Percentiles rank a stretch among this genome's conserved stretches.
Conservation (phyloP, 1,140 invertebrate species). For the Nilaparvata lugens region DNA sequence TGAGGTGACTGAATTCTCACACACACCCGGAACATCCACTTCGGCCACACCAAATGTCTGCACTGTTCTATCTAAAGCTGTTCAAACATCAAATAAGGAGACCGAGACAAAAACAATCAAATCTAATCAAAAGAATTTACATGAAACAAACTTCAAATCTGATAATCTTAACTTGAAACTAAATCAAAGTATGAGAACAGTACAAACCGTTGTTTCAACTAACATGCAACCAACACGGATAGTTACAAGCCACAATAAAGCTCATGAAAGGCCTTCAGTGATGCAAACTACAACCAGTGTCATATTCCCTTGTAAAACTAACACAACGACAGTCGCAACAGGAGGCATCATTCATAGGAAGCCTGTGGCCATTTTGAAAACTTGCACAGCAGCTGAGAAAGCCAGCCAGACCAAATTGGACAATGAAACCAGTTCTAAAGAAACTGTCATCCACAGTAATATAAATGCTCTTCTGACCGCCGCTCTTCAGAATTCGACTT, state of each 20-base stretch:
- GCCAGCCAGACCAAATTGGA: conserved; percentile 12
- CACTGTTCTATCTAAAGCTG: conserved; percentile 14
- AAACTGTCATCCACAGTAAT: conserved; percentile 36
- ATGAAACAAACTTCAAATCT: conserved; percentile 5
- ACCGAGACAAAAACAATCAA: neutral
- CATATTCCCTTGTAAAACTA: conserved; percentile 21
- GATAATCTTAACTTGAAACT: too few relatives aligned
- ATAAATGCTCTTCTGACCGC: conserved; percentile 38
- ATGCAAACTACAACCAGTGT: conserved; percentile 17
- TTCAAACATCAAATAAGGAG: conserved; percentile 15
- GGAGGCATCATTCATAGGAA: conserved; percentile 19
- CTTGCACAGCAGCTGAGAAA: conserved; percentile 8
- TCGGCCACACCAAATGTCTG: neutral
- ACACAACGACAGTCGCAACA: conserved; percentile 11
- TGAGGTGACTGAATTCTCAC: too few relatives aligned
- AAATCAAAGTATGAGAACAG: too few relatives aligned
- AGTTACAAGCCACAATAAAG: neutral
- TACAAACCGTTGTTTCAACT: neutral
- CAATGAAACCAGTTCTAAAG: conserved; percentile 29
- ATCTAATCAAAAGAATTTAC: conserved; percentile 7
- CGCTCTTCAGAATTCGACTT: conserved; percentile 28
- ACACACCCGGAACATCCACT: neutral
- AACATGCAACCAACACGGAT: neutral
- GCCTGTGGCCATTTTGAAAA: conserved; percentile 23
- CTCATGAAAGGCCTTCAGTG: conserved; percentile 1